Evolutionary conservation across 1,140 invertebrate genomes (phyloP).

Genomic region (Pomacea maculata): DNA sequence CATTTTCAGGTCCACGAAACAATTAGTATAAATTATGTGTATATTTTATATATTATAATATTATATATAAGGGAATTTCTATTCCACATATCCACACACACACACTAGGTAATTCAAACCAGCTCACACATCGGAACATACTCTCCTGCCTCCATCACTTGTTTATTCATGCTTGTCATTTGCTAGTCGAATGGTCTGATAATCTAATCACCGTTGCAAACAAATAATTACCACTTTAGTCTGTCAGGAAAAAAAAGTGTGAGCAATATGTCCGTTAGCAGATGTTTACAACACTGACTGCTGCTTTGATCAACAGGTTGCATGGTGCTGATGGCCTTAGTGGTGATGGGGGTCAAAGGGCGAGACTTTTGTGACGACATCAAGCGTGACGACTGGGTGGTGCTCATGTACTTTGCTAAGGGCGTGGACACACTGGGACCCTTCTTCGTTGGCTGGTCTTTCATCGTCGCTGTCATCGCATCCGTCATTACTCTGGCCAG

Average conservation of each 20-base stretch:
- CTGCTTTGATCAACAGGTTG: slow-evolving; percentile 24
- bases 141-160: no score
- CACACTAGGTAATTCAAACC: background rate
- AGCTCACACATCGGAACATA: no score
- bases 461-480: slow-evolving; percentile 32
- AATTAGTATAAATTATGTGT: no score
- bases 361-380: slow-evolving; percentile 33
- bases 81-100: slow-evolving; percentile 3
- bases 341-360: slow-evolving; percentile 41
- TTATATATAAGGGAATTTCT: no score
- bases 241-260: background rate
- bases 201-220: background rate
- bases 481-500: slow-evolving; percentile 35
- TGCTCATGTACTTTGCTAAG: slow-evolving; percentile 22
- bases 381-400: slow-evolving; percentile 25
- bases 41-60: no score
- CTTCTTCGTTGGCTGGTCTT: slow-evolving; percentile 41
- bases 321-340: slow-evolving; percentile 37
- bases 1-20: no score
- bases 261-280: background rate
- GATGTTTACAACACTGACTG: no score
- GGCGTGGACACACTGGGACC: slow-evolving; percentile 29
- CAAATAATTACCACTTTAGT: background rate
- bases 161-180: no score
- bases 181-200: background rate